Percentiles rank a stretch among this genome's conserved stretches.
Conservation (phyloP, 1,140 invertebrate genomes). For the Zaprionus lachaisei region DNA sequence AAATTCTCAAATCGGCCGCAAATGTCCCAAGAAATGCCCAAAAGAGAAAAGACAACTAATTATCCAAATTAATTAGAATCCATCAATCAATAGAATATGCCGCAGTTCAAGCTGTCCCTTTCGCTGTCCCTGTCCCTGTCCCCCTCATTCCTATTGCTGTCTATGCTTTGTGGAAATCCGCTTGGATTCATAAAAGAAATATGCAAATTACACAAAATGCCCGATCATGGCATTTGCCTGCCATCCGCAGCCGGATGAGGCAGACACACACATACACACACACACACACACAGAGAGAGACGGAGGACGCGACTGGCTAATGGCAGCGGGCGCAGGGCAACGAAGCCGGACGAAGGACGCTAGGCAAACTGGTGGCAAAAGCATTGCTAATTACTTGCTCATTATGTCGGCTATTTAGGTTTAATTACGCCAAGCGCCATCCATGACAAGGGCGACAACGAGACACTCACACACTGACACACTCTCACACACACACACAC, state of each 20-base stretch:
- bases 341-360: conserved; percentile 15
- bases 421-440: conserved; percentile 80
- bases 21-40: background rate
- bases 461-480: conserved; percentile 33
- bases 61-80: conserved; percentile 56
- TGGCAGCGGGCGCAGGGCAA: conserved; percentile 14
- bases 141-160: background rate
- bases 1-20: background rate
- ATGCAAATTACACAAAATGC: conserved; percentile 33
- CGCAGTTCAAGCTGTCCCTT: background rate
- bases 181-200: conserved; percentile 25
- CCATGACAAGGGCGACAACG: conserved; percentile 64
- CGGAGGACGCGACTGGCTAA: conserved; percentile 11
- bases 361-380: conserved; percentile 61
- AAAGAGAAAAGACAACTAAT: conserved; percentile 35
- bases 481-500: conserved; percentile 8
- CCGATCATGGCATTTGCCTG: conserved; percentile 13
- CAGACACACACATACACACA: background rate
- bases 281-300: background rate
- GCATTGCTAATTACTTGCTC: conserved; percentile 83
- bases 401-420: conserved; percentile 84
- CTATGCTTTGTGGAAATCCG: conserved; percentile 3
- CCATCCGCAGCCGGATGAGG: background rate
- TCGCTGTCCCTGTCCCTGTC: rapidly evolving
- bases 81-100: conserved; percentile 39